Evolutionary conservation across 1,140 invertebrate genomes (phyloP).

Genomic region (Rhyzopertha dominica): DNA sequence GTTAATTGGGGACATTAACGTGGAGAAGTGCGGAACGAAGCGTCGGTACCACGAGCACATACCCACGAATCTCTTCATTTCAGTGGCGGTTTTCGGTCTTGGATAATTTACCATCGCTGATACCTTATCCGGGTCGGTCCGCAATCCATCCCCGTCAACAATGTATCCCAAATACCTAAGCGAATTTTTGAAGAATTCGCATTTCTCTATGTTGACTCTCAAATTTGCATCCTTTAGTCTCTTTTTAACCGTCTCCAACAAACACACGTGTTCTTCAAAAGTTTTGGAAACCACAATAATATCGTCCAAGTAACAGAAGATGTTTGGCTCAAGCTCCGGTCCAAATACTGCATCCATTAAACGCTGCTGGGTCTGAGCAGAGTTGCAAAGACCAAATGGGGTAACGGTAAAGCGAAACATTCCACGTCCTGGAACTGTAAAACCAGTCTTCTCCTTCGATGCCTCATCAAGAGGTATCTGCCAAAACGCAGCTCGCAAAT

Average conservation of each 20-base stretch:
- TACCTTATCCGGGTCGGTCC: constrained; percentile 40
- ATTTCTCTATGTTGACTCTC: constrained; percentile 36
- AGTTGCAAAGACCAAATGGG: constrained; percentile 42
- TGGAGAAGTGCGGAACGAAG: not conserved
- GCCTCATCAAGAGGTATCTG: constrained; percentile 34
- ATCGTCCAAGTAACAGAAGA: constrained; percentile 39
- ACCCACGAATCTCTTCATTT: not conserved
- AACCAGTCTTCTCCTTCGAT: constrained; percentile 40
- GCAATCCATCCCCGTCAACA: constrained; percentile 36
- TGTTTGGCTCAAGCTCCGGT: constrained; percentile 31
- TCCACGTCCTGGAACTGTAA: constrained; percentile 38
- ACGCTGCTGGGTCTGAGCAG: constrained; percentile 42
- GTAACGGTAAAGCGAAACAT: constrained; percentile 41
- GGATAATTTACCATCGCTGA: constrained; percentile 21
- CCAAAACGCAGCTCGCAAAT: constrained; percentile 40
- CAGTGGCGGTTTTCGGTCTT: not conserved
- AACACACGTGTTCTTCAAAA: constrained; percentile 40
- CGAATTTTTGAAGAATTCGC: constrained; percentile 33
- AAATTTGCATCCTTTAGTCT: constrained; percentile 21
- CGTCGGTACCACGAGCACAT: not conserved
- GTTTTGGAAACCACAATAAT: constrained; percentile 35
- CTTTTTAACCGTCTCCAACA: constrained; percentile 23
- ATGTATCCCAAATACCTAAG: constrained; percentile 41
- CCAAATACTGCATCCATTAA: constrained; percentile 41
- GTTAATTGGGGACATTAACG: not conserved